Conservation (phyloP, 2,797 vertebrate genomes). For the Enteromius unitaeniatus region DNA sequence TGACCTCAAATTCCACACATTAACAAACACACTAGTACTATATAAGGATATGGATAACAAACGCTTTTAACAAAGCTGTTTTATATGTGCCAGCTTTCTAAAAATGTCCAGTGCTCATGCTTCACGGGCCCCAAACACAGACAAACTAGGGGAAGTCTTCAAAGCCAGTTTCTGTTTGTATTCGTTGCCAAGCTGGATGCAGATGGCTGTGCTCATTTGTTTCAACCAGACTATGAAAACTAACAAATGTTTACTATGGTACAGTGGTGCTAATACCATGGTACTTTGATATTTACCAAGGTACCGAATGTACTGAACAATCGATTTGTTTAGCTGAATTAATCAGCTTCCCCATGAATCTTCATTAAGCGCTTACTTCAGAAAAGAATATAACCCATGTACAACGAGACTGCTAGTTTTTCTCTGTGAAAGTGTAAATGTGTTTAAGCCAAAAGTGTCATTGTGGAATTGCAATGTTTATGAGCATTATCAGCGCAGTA, state of each 20-base stretch:
- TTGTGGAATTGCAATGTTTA: constrained; percentile 28
- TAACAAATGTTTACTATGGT: not conserved
- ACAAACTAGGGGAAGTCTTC: constrained; percentile 55
- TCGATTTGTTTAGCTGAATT: not conserved
- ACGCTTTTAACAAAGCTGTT: constrained; percentile 57
- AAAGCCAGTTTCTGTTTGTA: constrained; percentile 46
- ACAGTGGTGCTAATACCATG: not conserved
- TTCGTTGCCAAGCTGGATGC: constrained; percentile 42
- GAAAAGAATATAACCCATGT: not conserved
- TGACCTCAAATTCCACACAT: constrained; percentile 52
- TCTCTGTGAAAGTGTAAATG: not conserved
- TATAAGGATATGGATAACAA: constrained; percentile 57
- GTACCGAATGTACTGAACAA: not conserved
- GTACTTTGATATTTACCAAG: not conserved
- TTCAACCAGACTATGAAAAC: constrained; percentile 34
- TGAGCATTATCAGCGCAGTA: constrained; percentile 16
- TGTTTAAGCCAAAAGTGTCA: constrained; percentile 19
- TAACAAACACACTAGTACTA: constrained; percentile 53
- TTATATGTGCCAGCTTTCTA: constrained; percentile 49
- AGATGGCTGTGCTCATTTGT: constrained; percentile 13
- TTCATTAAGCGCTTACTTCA: not conserved
- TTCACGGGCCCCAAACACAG: constrained; percentile 46
- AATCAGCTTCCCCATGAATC: not conserved
- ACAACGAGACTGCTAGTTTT: not conserved
- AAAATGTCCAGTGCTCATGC: constrained; percentile 60